Evolutionary conservation across 2,113 vertebrate genomes (phyloP).

Genomic region (Mesocricetus auratus): DNA sequence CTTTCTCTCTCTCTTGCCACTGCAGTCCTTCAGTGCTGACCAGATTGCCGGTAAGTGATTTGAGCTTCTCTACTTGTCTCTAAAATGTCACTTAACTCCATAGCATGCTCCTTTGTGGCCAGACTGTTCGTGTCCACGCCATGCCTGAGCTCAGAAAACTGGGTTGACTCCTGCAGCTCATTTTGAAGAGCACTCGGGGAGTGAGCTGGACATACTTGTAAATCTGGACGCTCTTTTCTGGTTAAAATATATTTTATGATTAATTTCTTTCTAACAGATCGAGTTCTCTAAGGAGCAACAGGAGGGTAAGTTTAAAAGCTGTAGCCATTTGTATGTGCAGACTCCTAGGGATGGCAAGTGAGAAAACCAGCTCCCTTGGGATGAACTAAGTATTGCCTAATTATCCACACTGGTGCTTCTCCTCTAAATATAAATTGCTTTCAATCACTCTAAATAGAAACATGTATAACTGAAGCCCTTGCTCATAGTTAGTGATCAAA

Average conservation of each 20-base stretch:
- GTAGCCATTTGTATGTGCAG: slow-evolving; percentile 61
- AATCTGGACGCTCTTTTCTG: slow-evolving; percentile 80
- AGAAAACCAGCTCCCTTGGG: slow-evolving; percentile 52
- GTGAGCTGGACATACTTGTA: slow-evolving; percentile 84
- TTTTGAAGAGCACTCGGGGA: slow-evolving; percentile 84
- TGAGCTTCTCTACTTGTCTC: slow-evolving; percentile 51
- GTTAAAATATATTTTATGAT: slow-evolving; percentile 88
- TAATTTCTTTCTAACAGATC: slow-evolving; percentile 91
- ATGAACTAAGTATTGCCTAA: slow-evolving; percentile 67
- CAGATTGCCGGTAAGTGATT: slow-evolving; percentile 91
- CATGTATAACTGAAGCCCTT: slow-evolving; percentile 42
- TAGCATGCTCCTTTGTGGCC: slow-evolving; percentile 68
- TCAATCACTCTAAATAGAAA: slow-evolving; percentile 70
- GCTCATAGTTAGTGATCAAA: slow-evolving; percentile 61
- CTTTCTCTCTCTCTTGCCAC: slow-evolving; percentile 79
- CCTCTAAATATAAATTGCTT: slow-evolving; percentile 73
- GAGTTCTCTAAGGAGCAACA: slow-evolving; percentile 91
- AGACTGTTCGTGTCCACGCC: slow-evolving; percentile 77
- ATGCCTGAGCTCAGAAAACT: slow-evolving; percentile 81
- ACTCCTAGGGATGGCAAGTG: slow-evolving; percentile 62
- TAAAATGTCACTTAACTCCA: slow-evolving; percentile 72
- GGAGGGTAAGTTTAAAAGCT: slow-evolving; percentile 90
- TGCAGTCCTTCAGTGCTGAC: slow-evolving; percentile 92
- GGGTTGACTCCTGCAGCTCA: slow-evolving; percentile 70
- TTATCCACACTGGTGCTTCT: slow-evolving; percentile 51